phyloP scores from a whole-genome alignment of 2,113 vertebrate genomes.

The Archocentrus centrarchus region DNA sequence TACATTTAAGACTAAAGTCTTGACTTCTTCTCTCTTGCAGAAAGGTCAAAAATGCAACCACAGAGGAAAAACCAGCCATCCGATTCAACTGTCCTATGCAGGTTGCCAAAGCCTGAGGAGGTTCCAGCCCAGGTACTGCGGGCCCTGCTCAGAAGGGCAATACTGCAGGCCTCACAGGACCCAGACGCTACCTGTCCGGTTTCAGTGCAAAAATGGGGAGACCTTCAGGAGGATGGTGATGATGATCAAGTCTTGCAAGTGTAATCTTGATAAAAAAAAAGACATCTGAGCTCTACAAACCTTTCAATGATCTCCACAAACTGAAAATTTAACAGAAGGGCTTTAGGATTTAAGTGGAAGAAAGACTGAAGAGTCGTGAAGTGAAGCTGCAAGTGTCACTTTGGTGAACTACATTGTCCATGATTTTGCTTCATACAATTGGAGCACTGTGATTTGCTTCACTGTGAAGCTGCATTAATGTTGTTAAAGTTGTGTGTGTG shows the following conservation, averaged over 20 bases:
- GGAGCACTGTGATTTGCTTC: constrained; percentile 91
- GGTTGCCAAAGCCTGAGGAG: constrained; percentile 91
- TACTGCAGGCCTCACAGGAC: constrained; percentile 91
- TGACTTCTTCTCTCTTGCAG: constrained; percentile 72
- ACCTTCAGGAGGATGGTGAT: constrained; percentile 90
- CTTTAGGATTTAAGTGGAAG: neutral
- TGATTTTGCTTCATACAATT: constrained; percentile 89
- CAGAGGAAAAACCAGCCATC: constrained; percentile 82
- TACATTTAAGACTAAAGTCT: neutral
- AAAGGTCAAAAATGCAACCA: constrained; percentile 90
- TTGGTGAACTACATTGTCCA: neutral
- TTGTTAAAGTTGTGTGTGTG: neutral
- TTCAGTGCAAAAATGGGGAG: constrained; percentile 87
- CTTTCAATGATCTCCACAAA: constrained; percentile 88
- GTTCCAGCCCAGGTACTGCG: constrained; percentile 89
- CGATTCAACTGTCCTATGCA: constrained; percentile 82
- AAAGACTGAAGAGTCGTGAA: neutral
- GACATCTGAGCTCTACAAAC: constrained; percentile 82
- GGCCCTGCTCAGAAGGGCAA: constrained; percentile 87
- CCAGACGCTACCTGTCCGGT: constrained; percentile 86
- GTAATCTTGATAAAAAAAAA: constrained; percentile 81
- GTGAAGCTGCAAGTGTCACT: neutral
- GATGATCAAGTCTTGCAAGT: constrained; percentile 92
- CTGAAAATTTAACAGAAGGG: neutral
- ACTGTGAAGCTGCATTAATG: constrained; percentile 84